Conservation (phyloP, 2,888 invertebrate genomes). For the Spialia ferax region DNA sequence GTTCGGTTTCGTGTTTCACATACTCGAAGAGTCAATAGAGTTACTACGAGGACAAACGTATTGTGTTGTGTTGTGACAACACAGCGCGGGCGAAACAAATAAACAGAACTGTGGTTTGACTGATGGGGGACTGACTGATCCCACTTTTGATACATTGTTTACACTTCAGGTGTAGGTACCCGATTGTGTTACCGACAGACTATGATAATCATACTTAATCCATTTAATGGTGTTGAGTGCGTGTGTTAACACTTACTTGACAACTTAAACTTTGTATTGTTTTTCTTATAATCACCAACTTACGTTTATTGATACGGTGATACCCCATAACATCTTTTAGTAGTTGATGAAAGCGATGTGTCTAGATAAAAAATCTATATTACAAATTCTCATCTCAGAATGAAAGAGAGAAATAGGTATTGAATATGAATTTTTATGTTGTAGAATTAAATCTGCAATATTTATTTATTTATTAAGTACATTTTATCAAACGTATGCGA, state of each 20-base stretch:
- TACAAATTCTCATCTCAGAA: no score
- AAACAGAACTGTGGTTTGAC: slow-evolving; percentile 27
- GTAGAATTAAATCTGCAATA: no score
- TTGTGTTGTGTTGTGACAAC: slow-evolving; percentile 31
- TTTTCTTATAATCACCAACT: background rate
- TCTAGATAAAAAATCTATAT: no score
- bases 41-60: no score
- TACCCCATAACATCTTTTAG: no score
- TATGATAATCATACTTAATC: slow-evolving; percentile 27
- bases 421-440: no score
- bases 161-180: slow-evolving; percentile 35
- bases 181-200: slow-evolving; percentile 31
- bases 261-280: background rate
- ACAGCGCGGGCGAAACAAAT: slow-evolving; percentile 15
- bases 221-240: slow-evolving; percentile 20
- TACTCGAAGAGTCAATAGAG: slow-evolving; percentile 25
- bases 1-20: slow-evolving; percentile 11
- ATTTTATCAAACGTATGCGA: no score
- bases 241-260: slow-evolving; percentile 26
- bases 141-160: slow-evolving; percentile 39
- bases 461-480: no score
- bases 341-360: no score
- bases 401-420: no score
- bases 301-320: no score
- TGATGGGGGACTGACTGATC: slow-evolving; percentile 39